Evolutionary conservation across 2,888 invertebrate genomes (phyloP).

Genomic region (Pachycephus smyrnensis): DNA sequence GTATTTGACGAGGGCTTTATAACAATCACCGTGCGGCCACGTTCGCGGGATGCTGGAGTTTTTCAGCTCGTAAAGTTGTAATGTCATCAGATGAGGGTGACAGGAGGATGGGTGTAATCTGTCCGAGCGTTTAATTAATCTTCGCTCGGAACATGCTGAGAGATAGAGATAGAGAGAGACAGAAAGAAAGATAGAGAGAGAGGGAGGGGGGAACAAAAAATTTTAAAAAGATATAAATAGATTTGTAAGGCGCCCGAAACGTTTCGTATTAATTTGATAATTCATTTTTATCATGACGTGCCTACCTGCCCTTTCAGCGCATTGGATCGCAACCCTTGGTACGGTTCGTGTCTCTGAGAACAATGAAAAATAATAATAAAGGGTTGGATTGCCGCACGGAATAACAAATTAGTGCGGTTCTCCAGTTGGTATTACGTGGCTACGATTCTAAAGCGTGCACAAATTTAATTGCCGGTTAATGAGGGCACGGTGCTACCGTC

Average conservation of each 20-base stretch:
- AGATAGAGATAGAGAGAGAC: not conserved
- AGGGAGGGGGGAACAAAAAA: slow-evolving; percentile 30
- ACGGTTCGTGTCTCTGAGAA: not conserved
- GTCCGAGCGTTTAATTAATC: slow-evolving; percentile 62
- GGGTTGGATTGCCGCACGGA: not conserved
- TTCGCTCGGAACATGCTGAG: slow-evolving; percentile 31
- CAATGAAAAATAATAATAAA: not conserved
- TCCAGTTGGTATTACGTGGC: not conserved
- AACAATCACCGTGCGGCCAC: slow-evolving; percentile 28
- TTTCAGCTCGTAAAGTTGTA: slow-evolving; percentile 57
- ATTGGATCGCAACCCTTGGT: not conserved
- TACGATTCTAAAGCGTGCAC: not conserved
- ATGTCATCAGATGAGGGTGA: slow-evolving; percentile 48
- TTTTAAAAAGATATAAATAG: slow-evolving; percentile 23
- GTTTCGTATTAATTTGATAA: slow-evolving; percentile 37
- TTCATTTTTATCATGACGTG: slow-evolving; percentile 5
- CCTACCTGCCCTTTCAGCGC: not conserved
- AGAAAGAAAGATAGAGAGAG: not conserved
- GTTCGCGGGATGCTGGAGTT: slow-evolving; percentile 31
- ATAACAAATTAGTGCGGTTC: not conserved
- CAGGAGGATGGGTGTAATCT: slow-evolving; percentile 53
- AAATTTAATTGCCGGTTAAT: not conserved
- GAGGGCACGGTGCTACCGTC: not conserved
- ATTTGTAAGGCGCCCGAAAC: slow-evolving; percentile 28
- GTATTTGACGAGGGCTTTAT: slow-evolving; percentile 26